Percentiles rank a stretch among this genome's conserved stretches.
Evolutionary conservation across 2,888 invertebrate species (phyloP).

Genomic region (Eretmocerus hayati): DNA sequence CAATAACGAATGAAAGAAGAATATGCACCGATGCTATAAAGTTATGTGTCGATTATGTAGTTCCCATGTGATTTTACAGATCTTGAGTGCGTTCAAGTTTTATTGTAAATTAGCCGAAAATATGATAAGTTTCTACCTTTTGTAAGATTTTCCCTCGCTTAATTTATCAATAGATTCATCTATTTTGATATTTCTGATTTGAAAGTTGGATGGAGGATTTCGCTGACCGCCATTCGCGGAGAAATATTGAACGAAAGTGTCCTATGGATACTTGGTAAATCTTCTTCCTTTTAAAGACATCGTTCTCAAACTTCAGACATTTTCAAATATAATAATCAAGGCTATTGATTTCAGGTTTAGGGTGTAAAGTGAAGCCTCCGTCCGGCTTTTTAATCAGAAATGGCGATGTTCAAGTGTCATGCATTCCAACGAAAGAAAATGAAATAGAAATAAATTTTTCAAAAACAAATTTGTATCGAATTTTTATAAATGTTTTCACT

Average conservation of each 20-base stretch:
- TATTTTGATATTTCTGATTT: no score
- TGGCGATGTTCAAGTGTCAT: constrained; percentile 13
- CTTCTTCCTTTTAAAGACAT: no score
- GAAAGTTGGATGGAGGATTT: no score
- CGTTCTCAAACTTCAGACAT: background rate
- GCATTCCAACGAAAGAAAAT: constrained; percentile 20
- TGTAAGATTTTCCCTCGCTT: constrained; percentile 17
- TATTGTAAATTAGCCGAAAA: constrained; percentile 20
- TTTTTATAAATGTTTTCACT: no score
- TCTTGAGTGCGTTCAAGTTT: constrained; percentile 17
- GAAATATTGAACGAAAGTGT: no score
- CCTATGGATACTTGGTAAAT: no score
- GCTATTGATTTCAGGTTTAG: no score
- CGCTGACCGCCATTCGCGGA: no score
- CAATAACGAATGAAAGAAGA: no score
- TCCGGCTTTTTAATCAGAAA: constrained; percentile 10
- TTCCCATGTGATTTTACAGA: constrained; percentile 13
- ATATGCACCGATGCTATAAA: no score
- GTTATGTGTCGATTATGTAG: constrained; percentile 16
- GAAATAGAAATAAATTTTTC: constrained; percentile 19
- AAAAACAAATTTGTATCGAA: no score
- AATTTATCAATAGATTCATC: constrained; percentile 13
- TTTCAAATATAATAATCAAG: constrained; percentile 5
- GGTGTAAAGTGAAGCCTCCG: constrained; percentile 7
- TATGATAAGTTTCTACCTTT: constrained; percentile 21